Evolutionary conservation across 2,113 vertebrate species (phyloP), one percentile per base, ranked within the genome.

Genomic region (Gobiocypris rarus): DNA sequence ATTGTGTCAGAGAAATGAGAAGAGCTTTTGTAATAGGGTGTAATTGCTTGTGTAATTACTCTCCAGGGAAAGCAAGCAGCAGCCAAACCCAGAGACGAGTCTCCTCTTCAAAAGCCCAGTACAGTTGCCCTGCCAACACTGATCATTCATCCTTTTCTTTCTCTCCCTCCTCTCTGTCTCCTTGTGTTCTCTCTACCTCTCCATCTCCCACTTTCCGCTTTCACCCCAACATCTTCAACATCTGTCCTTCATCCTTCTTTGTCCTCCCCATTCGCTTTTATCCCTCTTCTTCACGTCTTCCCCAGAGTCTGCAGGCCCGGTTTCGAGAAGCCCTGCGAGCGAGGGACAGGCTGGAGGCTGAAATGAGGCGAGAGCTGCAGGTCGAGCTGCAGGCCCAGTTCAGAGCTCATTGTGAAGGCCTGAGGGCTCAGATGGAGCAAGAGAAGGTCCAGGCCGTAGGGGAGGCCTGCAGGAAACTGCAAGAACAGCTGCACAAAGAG

Each of bases 11-110:
- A 77, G 86, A 75, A 83, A 84, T 86, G 88, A 89, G 83, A 73
- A 85, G 88, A 83, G 84, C 83, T 86, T 83, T 76, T 87, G 88
- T 85, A 86, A 86, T 85, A 76, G 85, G 76, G 82, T 90, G 86
- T 92, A 92, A 92, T 91, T 89, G 89, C 89, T 86, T 86, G 89
- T 70, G 84, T 93, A 93, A 94, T 94, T 93, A 92, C 89, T 89
- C 93, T 89, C 91, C 83, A 58, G 93, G 91, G 92, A 91, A 85
- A 87, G 88, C 70, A 82, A 59, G 75, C 74, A 41, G 74, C 87
- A 86, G 84, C 82, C 87, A 88, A 82, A 82, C 85, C 75, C 75
- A 67, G 58, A 88, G 83, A 84, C 26, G 74, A 34, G 80, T 82
- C 78, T 86, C 58, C 73, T 86, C 83, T 85, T 87, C 85, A 85